Evolutionary conservation across 2,797 vertebrate species (phyloP), one percentile per base, ranked within the genome.

Genomic region (Manis crassicaudata): DNA sequence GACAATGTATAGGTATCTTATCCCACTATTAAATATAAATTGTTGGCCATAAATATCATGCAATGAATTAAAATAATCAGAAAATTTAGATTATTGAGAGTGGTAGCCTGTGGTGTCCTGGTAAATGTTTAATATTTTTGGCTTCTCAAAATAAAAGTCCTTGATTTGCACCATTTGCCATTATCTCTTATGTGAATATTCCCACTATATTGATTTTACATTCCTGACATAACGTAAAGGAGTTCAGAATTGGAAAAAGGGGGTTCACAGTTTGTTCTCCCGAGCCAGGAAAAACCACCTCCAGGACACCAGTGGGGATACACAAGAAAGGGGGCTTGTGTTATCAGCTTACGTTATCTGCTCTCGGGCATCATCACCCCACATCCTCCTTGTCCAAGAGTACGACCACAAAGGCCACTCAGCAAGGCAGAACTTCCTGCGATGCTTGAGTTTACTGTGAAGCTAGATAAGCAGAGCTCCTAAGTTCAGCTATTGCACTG

Each of bases 401-500:
- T 5, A 68, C 86, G 32, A 0, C 32, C 23, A 37, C 35, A 88
- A 81, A 72, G 62, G 35, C 46, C 81, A 35, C 46, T 60, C 43
- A 35, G n/a, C 65, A 52, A 76, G 83, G 37, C 56, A 40, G 46
- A 94, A 93, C 58, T 91, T 94, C 56, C 91, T 76, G 35, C 56
- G 21, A 9, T 12, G 65, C 54, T 96, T 87, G 84, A 92, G 87
- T 96, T 95, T 70, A 76, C 43, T 75, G 1, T 75, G 86, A 96
- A 92, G 32, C 86, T 50, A 23, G 32, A 10, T 11, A 32, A 90
- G 68, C 54, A 63, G 73, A 90, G 35, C 67, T 72, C 60, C 52
- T 83, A 94, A 54, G 14, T 84, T 96, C 79, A 96, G 83, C 84
- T 95, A 95, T 82, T 94, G 40, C 79, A 63, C 40, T 95, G 81